Percentiles rank a stretch among this genome's conserved stretches.
These are phyloP conservation scores for Sycophila sp. DNA, from an alignment of 1,140 invertebrate species.

Conservation along the genomic window DNA sequence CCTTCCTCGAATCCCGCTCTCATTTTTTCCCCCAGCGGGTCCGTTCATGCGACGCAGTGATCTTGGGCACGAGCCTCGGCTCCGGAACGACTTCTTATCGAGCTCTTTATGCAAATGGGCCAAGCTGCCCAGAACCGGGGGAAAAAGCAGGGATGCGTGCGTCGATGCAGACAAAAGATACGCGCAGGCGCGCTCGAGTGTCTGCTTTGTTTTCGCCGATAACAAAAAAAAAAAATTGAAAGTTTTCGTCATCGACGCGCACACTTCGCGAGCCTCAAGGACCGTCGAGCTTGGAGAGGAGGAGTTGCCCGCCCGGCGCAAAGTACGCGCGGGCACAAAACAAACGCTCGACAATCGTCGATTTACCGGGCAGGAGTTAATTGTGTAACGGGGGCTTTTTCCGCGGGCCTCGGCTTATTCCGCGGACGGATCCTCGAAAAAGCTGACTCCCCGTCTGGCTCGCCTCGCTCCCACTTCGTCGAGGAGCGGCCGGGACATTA, in stretches of 20 bases:
- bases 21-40: too few species aligned
- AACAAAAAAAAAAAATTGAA: background rate
- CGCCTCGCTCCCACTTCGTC: background rate
- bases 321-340: background rate
- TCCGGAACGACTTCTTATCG: conserved; percentile 3
- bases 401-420: conserved; percentile 7
- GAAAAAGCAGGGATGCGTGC: too few species aligned
- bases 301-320: background rate
- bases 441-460: background rate
- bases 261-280: too few species aligned
- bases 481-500: background rate
- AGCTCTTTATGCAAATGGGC: conserved; percentile 47
- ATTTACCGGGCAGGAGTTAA: background rate
- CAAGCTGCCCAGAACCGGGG: too few species aligned
- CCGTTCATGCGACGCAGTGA: too few species aligned
- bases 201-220: conserved; percentile 15
- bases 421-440: conserved; percentile 8
- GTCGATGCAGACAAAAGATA: too few species aligned
- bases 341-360: conserved; percentile 1
- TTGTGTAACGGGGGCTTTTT: conserved; percentile 2
- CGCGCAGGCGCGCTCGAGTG: conserved; percentile 35
- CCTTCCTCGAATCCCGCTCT: conserved; percentile 25
- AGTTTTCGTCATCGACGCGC: too few species aligned
- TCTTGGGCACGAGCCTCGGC: background rate
- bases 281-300: background rate